Evolutionary conservation across 2,888 invertebrate genomes (phyloP), one percentile per base, ranked within the genome.

Genomic region (Meiosimyza platycephala): DNA sequence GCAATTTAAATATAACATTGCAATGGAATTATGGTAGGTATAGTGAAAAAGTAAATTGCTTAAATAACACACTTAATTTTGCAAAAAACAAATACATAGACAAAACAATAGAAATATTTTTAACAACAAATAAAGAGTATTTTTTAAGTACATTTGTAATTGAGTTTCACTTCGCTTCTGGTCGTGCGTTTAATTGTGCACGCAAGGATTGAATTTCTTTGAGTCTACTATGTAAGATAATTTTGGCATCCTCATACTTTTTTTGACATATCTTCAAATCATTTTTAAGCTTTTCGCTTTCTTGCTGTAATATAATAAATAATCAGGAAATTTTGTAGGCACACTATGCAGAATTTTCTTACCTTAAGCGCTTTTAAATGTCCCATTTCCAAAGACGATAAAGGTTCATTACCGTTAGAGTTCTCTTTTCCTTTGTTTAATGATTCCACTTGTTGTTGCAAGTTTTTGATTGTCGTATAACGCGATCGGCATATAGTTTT

Each of bases 401-500:
- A 60, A 1, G 66, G 54, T 18, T 54, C 70, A 16, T 76, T 77
- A 60, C 76, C 73, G 28, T 68, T 72, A 2, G 78, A 65, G 72
- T 79, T 81, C 59, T 83, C 81, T 18, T 78, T 79, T 60, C 80
- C 77, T 54, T 73, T 76, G 9, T 72, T 75, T 33, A 65, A 64
- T 6, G 68, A 72, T 0, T 75, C 72, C 0, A 83, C 60, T 62
- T 76, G 77, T 4, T 76, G 77, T 62, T 86, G 80, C 16, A 86
- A 62, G 0, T 82, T 76, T 55, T 75, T 79, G 9, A 86, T 86
- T 55, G 74, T 70, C 16, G 69, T 75, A 65, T 78, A 80, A 11
- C 86, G 82, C 54, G 73, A 72, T 2, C 84, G 83, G 68, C 84
- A 84, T 48, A 86, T 74, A 0, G 84, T 84, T 75, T 84, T 85